Conservation (phyloP, 2,113 vertebrate genomes). For the Sakesphorus luctuosus region DNA sequence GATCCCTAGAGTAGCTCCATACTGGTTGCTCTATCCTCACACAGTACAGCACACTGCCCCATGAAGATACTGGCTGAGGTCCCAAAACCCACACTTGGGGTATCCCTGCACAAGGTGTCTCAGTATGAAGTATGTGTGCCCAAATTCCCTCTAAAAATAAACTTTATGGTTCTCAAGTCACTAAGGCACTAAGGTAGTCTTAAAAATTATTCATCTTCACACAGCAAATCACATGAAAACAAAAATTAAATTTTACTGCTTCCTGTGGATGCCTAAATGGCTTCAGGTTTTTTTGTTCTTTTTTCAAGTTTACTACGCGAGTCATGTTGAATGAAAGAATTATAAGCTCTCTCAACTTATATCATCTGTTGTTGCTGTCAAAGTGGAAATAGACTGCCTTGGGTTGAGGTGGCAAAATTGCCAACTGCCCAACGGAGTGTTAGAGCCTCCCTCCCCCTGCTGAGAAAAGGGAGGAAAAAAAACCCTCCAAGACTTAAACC, state of each 20-base stretch:
- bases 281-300: not conserved
- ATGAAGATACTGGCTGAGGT: not conserved
- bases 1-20: not conserved
- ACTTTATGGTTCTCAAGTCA: not conserved
- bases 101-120: not conserved
- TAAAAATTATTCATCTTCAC: not conserved
- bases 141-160: not conserved
- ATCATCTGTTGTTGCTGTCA: not conserved
- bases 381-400: not conserved
- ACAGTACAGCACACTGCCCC: not conserved
- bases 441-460: no score
- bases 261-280: not conserved
- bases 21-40: not conserved
- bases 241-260: not conserved
- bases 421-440: no score
- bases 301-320: not conserved
- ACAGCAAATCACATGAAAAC: not conserved
- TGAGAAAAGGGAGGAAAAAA: no score
- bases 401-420: no score
- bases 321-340: not conserved
- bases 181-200: not conserved
- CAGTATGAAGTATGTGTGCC: not conserved
- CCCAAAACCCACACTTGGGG: not conserved
- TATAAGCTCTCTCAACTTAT: not conserved
- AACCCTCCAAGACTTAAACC: no score